Conservation (phyloP, 2,888 invertebrate genomes). For the Linnaemya tessellans region DNA sequence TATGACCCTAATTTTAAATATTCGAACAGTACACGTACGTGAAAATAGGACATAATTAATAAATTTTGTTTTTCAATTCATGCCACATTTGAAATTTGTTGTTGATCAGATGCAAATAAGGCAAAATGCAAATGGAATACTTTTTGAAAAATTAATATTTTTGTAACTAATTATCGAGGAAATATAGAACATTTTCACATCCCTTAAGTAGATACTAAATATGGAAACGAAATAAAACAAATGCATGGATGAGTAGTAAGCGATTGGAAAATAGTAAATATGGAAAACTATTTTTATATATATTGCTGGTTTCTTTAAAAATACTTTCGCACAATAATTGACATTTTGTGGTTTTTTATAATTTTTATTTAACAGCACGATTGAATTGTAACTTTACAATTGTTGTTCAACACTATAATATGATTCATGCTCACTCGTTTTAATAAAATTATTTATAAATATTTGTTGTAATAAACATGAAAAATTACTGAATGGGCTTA, state of each 20-base stretch:
- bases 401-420: neutral
- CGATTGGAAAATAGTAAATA: neutral
- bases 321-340: slow-evolving; percentile 1
- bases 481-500: too few species aligned
- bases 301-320: slow-evolving; percentile 34
- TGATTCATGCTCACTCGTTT: neutral
- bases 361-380: neutral
- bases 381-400: neutral
- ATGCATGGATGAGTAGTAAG: neutral
- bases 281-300: slow-evolving; percentile 10
- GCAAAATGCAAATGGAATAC: too few species aligned
- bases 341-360: slow-evolving; percentile 47
- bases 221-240: neutral
- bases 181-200: neutral
- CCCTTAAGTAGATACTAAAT: neutral
- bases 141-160: neutral
- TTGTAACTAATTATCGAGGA: too few species aligned
- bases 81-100: too few species aligned
- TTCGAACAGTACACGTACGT: too few species aligned
- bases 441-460: neutral
- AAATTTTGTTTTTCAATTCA: too few species aligned
- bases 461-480: neutral
- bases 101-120: too few species aligned
- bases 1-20: too few species aligned
- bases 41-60: too few species aligned